Conservation (phyloP, 2,113 vertebrate genomes). For the Coregonus clupeaformis region DNA sequence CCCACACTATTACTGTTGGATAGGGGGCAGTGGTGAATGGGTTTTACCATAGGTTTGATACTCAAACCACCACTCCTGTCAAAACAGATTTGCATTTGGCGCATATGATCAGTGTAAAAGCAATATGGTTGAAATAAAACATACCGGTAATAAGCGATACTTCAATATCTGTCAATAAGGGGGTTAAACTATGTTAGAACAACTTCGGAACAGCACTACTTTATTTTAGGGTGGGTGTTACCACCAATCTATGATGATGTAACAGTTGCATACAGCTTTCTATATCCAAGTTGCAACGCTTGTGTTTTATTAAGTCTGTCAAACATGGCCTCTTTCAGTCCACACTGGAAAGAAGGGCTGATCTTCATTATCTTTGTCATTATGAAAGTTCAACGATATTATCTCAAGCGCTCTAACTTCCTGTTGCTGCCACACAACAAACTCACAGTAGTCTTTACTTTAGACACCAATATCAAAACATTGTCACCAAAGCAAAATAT, state of each 20-base stretch:
- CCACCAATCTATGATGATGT: background rate
- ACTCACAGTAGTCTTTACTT: background rate
- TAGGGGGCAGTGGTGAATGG: background rate
- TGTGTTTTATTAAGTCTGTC: background rate
- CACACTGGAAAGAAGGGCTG: background rate
- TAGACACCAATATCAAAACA: background rate
- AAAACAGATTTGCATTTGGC: background rate
- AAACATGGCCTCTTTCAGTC: background rate
- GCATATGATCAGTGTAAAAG: background rate
- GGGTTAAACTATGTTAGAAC: background rate
- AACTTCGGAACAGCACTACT: no score
- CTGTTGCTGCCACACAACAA: constrained; percentile 6
- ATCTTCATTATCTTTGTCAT: constrained; percentile 10
- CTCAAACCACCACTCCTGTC: constrained; percentile 1
- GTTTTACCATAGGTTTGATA: background rate
- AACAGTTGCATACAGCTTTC: constrained; percentile 2
- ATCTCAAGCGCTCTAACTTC: constrained; percentile 6
- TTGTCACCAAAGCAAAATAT: background rate
- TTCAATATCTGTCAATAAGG: constrained; percentile 1
- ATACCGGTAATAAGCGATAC: background rate
- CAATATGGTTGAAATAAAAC: background rate
- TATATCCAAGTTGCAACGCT: background rate
- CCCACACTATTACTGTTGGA: background rate
- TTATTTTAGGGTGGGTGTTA: background rate
- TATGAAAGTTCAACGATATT: background rate